Percentiles rank a stretch among this genome's conserved stretches.
Evolutionary conservation across 2,888 invertebrate species (phyloP).

Genomic region (Rutpela maculata): DNA sequence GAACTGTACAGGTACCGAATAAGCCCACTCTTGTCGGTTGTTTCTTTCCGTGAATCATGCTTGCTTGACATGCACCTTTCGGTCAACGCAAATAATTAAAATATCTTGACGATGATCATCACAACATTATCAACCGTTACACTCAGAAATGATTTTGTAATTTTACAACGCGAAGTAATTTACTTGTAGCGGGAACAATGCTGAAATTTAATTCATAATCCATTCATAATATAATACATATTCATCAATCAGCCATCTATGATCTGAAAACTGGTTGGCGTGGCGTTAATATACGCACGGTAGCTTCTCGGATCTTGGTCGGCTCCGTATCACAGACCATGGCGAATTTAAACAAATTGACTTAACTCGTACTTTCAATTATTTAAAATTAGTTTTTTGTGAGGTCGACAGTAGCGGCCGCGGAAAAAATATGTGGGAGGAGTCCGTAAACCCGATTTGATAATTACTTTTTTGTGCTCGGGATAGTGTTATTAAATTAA

Average conservation of each 20-base stretch:
- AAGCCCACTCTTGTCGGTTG: too few relatives aligned
- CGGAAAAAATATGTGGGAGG: slow-evolving; percentile 16
- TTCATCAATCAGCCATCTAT: slow-evolving; percentile 24
- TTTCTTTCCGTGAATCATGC: too few relatives aligned
- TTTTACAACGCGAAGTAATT: slow-evolving; percentile 2
- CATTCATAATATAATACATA: slow-evolving; percentile 25
- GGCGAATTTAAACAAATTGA: slow-evolving; percentile 72
- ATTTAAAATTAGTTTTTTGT: slow-evolving; percentile 69
- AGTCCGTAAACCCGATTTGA: slow-evolving; percentile 3
- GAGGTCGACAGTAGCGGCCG: slow-evolving; percentile 31
- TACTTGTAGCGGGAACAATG: slow-evolving; percentile 7
- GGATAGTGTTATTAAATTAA: not conserved
- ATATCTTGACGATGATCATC: not conserved
- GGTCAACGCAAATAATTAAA: not conserved
- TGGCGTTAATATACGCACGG: not conserved
- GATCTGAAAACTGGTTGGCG: not conserved
- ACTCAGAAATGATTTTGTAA: not conserved
- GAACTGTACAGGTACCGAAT: too few relatives aligned
- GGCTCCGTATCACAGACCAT: slow-evolving; percentile 60
- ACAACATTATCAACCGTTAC: not conserved
- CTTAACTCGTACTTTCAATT: slow-evolving; percentile 70
- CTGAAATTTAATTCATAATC: slow-evolving; percentile 5
- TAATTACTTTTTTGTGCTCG: slow-evolving; percentile 29
- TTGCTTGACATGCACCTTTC: too few relatives aligned
- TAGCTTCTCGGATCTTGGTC: slow-evolving; percentile 21